A percentile compares a stretch with the other conserved stretches of the same genome.
Conservation (phyloP, 2,888 invertebrate genomes). For the Yponomeuta evonymella region DNA sequence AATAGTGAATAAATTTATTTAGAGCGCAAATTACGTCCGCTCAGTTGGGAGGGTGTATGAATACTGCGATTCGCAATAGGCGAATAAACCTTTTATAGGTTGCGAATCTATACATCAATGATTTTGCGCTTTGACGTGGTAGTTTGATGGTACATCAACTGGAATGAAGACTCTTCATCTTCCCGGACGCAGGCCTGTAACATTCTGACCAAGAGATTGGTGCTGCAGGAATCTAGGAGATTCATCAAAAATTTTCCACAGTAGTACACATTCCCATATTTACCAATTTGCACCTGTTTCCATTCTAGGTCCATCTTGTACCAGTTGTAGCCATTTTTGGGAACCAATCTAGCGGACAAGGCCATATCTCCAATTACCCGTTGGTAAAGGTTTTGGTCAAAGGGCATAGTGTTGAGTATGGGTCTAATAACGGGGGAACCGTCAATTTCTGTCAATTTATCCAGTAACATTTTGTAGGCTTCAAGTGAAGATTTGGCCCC, state of each 20-base stretch:
- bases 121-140: slow-evolving; percentile 7
- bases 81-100: too few species aligned
- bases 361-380: slow-evolving; percentile 9
- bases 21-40: too few species aligned
- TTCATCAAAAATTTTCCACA: slow-evolving; percentile 5
- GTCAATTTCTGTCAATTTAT: background rate
- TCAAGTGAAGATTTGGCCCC: slow-evolving; percentile 10
- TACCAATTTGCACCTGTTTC: slow-evolving; percentile 11
- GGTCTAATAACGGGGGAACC: background rate
- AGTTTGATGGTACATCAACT: background rate
- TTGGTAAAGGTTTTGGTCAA: background rate
- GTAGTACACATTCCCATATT: background rate
- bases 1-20: too few species aligned
- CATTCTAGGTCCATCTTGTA: slow-evolving; percentile 9
- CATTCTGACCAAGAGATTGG: slow-evolving; percentile 2
- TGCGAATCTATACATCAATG: background rate
- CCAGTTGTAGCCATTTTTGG: slow-evolving; percentile 10
- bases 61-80: too few species aligned
- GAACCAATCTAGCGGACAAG: slow-evolving; percentile 6
- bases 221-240: background rate
- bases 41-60: too few species aligned
- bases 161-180: slow-evolving; percentile 4
- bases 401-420: slow-evolving; percentile 1
- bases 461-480: background rate
- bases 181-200: background rate